Evolutionary conservation across 2,888 invertebrate species (phyloP), one percentile per base, ranked within the genome.

Genomic region (Epinotia demarniana): DNA sequence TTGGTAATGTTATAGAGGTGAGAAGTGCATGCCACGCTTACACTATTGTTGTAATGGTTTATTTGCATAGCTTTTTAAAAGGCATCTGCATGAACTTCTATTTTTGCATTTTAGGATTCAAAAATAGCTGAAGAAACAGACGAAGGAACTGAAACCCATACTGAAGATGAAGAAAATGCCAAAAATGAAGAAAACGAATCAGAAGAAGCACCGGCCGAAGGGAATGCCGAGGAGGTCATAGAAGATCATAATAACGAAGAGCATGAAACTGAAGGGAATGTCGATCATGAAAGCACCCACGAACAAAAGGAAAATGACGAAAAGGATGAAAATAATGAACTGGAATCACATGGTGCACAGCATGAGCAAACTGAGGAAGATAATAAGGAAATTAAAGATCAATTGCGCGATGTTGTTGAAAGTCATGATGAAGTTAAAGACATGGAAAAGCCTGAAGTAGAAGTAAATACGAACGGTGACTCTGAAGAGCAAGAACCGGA

Each of bases 1-100:
- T 83, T 77, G 79, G 83, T 83, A 84, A 87, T 77, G 83, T 77
- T 79, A 83, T 80, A 79, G 86, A 91, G 91, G 93, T 92, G 86
- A 90, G 91, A 80, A 78, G 77, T 83, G 90, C 92, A 90, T 88
- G 89, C 80, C 72, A 84, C 78, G 74, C 79, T 76, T 78, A 82
- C 82, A 85, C 80, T 83, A 85, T 85, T 87, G 86, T 85, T 81
- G 71, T 89, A 87, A 85, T 77, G 70, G 80, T 91, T 92, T 79
- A 83, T 90, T 93, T 92, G 93, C 93, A 82, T 85, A 84, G 93
- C 93, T 93, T 93, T 81, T 89, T 86, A 79, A 82, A 83, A 84
- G 88, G 89, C 90, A 89, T 91, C 85, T 91, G 92, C 92, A 92
- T 92, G 92, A 90, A 85, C 78, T 83, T 87, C 89, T 84, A 85